A percentile compares a stretch with the other conserved stretches of the same genome.
These are phyloP conservation scores for Trichogramma pretiosum DNA, from an alignment of 1,140 invertebrate genomes.

Conservation along the genomic window DNA sequence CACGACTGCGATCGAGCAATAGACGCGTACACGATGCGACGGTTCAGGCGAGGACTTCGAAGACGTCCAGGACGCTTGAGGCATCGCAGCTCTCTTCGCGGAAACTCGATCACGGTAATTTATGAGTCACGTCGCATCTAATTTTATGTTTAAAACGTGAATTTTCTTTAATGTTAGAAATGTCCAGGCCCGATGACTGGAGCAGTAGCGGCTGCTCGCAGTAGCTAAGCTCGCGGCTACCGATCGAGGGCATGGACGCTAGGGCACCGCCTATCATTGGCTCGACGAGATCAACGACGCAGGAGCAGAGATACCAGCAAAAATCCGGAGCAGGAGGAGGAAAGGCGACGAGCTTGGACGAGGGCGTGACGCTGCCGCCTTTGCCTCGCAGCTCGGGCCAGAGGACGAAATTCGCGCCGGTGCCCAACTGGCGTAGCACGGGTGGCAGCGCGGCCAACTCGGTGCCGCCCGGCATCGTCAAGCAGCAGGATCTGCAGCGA, in stretches of 20 bases:
- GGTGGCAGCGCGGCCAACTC: slow-evolving; percentile 6
- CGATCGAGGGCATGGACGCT: slow-evolving; percentile 40
- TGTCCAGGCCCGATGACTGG: slow-evolving; percentile 4
- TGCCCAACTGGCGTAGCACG: slow-evolving; percentile 22
- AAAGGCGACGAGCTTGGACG: too few relatives aligned
- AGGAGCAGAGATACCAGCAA: slow-evolving; percentile 22
- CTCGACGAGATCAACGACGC: slow-evolving; percentile 15
- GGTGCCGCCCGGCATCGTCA: not conserved
- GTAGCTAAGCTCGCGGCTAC: too few relatives aligned
- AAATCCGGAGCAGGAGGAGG: slow-evolving; percentile 25
- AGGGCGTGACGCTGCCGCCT: slow-evolving; percentile 39
- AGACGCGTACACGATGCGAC: too few relatives aligned
- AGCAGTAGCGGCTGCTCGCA: slow-evolving; percentile 7
- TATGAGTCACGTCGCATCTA: too few relatives aligned
- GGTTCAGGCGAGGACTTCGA: too few relatives aligned
- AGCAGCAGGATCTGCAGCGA: slow-evolving; percentile 22
- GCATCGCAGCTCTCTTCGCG: too few relatives aligned
- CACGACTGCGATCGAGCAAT: too few relatives aligned
- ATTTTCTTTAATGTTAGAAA: not conserved
- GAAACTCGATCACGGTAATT: too few relatives aligned
- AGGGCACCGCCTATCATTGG: slow-evolving; percentile 40
- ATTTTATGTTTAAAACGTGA: too few relatives aligned
- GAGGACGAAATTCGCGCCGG: slow-evolving; percentile 24
- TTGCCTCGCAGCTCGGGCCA: slow-evolving; percentile 34
- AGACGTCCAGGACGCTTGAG: too few relatives aligned